Conservation (phyloP, 2,888 invertebrate species). For the Drosophila putrida region DNA sequence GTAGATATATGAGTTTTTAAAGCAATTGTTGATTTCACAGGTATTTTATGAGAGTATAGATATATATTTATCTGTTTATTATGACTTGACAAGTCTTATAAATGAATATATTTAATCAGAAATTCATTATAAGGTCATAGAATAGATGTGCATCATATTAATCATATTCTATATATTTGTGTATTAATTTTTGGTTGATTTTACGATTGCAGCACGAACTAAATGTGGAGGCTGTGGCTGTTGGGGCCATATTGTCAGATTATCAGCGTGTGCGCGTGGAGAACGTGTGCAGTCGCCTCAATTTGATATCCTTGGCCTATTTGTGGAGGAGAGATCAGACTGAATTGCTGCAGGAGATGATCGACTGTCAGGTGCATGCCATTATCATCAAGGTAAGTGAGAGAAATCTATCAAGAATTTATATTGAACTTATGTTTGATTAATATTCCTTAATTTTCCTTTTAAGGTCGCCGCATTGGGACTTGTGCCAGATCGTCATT, state of each 20-base stretch:
- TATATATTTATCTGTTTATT: no score
- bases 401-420: no score
- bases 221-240: slow-evolving; percentile 96
- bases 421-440: no score
- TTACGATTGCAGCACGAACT: slow-evolving; percentile 86
- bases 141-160: no score
- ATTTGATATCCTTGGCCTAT: slow-evolving; percentile 95
- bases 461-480: slow-evolving; percentile 95
- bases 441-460: no score
- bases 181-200: background rate
- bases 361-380: slow-evolving; percentile 95
- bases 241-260: slow-evolving; percentile 98
- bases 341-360: slow-evolving; percentile 98
- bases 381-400: slow-evolving; percentile 95
- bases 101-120: no score
- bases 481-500: slow-evolving; percentile 93
- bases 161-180: background rate
- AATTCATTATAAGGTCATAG: background rate
- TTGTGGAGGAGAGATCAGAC: slow-evolving; percentile 98
- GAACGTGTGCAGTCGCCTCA: slow-evolving; percentile 98
- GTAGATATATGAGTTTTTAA: no score
- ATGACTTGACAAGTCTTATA: no score
- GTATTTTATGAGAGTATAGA: no score
- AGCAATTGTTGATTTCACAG: no score
- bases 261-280: slow-evolving; percentile 99